A percentile compares a stretch with the other conserved stretches of the same genome.
Conservation (phyloP, 2,113 vertebrate genomes). For the Calyptomena viridis region DNA sequence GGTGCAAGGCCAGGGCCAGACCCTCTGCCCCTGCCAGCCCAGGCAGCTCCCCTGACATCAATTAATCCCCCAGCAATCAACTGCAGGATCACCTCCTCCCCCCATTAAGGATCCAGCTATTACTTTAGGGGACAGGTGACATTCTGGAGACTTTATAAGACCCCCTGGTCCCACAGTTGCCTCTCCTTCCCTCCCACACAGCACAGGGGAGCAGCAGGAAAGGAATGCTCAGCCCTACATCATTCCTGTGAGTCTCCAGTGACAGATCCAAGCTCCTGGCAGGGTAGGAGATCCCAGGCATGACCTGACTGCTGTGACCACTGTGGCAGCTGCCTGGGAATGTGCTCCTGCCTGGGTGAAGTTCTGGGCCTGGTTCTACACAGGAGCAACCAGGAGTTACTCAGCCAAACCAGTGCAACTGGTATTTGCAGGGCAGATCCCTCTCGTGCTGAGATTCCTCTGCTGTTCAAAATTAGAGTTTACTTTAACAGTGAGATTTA, state of each 20-base stretch:
- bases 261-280: background rate
- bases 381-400: background rate
- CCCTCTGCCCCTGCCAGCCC: background rate
- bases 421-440: background rate
- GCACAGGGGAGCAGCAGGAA: background rate
- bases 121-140: background rate
- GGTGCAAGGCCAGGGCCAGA: background rate
- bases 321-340: fast-evolving
- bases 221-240: fast-evolving
- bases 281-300: background rate
- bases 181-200: fast-evolving
- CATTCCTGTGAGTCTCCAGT: background rate
- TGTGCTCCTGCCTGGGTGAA: background rate
- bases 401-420: background rate
- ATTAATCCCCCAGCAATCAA: background rate
- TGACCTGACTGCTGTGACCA: fast-evolving
- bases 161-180: fast-evolving
- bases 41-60: background rate
- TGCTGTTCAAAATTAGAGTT: background rate
- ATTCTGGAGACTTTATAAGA: background rate
- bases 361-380: background rate
- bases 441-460: background rate
- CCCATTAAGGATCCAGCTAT: background rate
- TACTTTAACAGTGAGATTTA: fast-evolving
- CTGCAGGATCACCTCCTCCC: background rate